Percentiles rank a stretch among this genome's conserved stretches.
Evolutionary conservation across 2,797 vertebrate species (phyloP).

Genomic region (Myotis daubentonii): DNA sequence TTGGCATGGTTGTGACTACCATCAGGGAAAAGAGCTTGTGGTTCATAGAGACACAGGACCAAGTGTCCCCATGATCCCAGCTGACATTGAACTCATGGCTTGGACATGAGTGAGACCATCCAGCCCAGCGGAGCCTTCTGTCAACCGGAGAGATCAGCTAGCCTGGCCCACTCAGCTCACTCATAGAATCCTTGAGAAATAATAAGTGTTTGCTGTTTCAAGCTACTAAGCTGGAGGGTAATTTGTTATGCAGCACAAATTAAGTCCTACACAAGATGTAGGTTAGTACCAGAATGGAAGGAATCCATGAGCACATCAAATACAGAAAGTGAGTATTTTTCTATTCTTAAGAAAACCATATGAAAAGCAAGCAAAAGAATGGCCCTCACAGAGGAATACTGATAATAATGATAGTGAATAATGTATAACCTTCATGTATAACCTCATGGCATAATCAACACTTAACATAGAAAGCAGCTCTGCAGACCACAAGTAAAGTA

Average conservation of each 20-base stretch:
- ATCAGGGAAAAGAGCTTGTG: not conserved
- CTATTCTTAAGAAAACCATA: conserved; percentile 38
- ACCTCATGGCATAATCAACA: not conserved
- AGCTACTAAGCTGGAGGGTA: not conserved
- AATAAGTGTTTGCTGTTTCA: not conserved
- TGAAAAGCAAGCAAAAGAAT: conserved; percentile 48
- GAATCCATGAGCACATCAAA: not conserved
- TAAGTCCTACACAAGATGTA: not conserved
- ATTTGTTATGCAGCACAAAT: not conserved
- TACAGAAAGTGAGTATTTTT: not conserved
- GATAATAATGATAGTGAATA: not conserved
- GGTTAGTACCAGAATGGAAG: not conserved
- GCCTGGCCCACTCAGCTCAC: not conserved
- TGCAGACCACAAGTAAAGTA: not conserved
- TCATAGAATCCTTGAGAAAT: not conserved
- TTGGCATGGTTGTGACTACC: not conserved
- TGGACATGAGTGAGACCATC: no score
- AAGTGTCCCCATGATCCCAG: not conserved
- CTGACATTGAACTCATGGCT: not conserved
- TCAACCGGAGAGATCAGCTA: not conserved
- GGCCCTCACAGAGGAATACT: conserved; percentile 18
- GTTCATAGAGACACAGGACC: not conserved
- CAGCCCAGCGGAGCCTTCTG: not conserved
- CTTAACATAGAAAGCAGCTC: not conserved
- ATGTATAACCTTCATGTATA: not conserved